phyloP scores from a whole-genome alignment of 2,113 vertebrate genomes.

The Melanerpes formicivorus region DNA sequence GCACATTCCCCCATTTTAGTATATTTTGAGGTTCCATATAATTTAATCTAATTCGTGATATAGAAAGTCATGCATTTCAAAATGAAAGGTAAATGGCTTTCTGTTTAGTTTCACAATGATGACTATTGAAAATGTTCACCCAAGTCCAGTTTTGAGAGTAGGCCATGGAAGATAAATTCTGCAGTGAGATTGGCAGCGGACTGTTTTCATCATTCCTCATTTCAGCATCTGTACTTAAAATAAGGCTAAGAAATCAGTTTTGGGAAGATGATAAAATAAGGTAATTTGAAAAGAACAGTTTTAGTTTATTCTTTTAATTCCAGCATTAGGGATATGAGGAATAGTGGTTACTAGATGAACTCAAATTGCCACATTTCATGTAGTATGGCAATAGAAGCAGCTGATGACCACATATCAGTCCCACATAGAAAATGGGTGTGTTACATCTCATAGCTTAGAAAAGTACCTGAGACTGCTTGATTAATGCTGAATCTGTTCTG shows the following conservation, averaged over 20 bases:
- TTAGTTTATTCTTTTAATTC: slow-evolving; percentile 12
- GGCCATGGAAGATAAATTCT: background rate
- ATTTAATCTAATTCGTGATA: background rate
- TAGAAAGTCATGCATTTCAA: background rate
- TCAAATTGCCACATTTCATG: background rate
- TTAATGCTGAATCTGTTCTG: background rate
- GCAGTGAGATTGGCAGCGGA: background rate
- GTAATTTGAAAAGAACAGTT: background rate
- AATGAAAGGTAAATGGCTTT: background rate
- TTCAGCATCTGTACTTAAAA: background rate
- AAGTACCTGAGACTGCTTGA: background rate
- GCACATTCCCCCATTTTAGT: background rate
- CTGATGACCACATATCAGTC: background rate
- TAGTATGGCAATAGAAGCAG: background rate
- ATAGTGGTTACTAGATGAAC: background rate
- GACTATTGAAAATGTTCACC: background rate
- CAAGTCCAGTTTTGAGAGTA: background rate
- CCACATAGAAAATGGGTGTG: background rate
- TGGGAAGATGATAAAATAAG: background rate
- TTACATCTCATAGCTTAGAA: background rate
- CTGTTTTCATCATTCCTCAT: background rate
- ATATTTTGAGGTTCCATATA: background rate
- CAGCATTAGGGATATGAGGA: background rate
- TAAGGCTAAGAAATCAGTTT: background rate
- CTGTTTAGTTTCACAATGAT: background rate